Base-by-base conservation (phyloP, 2,888 invertebrate species). In the Dysmachus trigonus region DNA sequence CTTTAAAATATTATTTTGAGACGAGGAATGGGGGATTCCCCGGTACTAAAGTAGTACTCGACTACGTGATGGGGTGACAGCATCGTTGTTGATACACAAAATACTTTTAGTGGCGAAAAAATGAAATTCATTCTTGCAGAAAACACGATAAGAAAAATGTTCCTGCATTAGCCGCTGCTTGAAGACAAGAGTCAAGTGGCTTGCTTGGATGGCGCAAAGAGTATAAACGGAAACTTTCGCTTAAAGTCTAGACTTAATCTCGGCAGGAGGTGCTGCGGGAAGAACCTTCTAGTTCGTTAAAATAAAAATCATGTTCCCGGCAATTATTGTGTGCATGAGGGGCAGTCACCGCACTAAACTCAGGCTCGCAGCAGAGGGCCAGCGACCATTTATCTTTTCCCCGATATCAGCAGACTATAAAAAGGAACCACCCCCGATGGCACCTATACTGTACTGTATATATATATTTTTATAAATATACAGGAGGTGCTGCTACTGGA, bases 131-230 rank as follows among this genome's bases (percentile, higher is more conserved):
- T 85, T 87, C 87, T 87, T 87, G 87, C 87, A 87, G 87, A 87
- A 87, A 87, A 87, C 87, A 87, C 85, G 87, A 87, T 87, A 87
- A 87, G 87, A 86, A 86, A 87, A 87, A 85, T 87, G 87, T 85
- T 87, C 83, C 84, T 86, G 83, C 83, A 86, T 86, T 86, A 87
- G 85, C 79, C 47, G 38, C 86, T 41, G 77, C 62, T n/a, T 35
- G 33, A 41, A 83, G 87, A 85, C 62, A 74, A 62, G 38, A 41
- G 38, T 79, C 47, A 51, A 62, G 72, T 51, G 53, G 33, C 22
- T 41, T 15, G 33, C 22, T 41, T 15, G 38, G 38, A 3, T 22
- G 81, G 73, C 79, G 62, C 35, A 5, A 62, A 81, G 82, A 47
- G 33, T 31, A 31, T n/a, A n/a, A n/a, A n/a, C 81, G 27, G 71